phyloP scores from a whole-genome alignment of 2,797 vertebrate species.

The Chiloscyllium punctatum region DNA sequence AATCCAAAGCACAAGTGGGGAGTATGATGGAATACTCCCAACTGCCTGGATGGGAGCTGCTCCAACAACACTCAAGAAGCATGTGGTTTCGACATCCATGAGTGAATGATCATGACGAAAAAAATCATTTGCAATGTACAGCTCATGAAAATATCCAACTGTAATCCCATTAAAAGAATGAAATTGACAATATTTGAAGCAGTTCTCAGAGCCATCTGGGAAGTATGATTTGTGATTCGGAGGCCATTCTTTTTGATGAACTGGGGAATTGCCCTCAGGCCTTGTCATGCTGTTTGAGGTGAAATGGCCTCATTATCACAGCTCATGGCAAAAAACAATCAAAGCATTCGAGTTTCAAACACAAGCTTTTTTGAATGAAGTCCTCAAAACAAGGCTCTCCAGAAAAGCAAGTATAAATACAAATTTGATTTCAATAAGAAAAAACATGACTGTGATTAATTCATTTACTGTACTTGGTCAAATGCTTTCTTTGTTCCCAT shows the following conservation, averaged over 20 bases:
- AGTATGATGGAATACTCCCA: no score
- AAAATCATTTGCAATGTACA: neutral
- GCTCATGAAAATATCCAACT: neutral
- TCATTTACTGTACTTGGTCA: constrained; percentile 13
- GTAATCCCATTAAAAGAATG: neutral
- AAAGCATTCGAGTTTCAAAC: constrained; percentile 30
- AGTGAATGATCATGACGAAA: no score
- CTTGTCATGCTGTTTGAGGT: constrained; percentile 14
- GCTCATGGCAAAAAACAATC: neutral
- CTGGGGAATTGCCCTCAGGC: neutral
- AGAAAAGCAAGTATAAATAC: constrained; percentile 18
- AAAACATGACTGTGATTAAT: constrained; percentile 33
- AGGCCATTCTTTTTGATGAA: neutral
- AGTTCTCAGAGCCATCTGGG: neutral
- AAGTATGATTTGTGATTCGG: neutral
- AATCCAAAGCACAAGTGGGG: no score
- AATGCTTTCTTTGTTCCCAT: constrained; percentile 1
- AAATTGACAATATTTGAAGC: neutral
- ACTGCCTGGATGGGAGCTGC: no score
- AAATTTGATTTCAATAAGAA: constrained; percentile 22
- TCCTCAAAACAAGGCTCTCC: constrained; percentile 6
- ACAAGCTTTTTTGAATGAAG: constrained; percentile 23
- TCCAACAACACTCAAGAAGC: no score
- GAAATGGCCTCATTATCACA: neutral
- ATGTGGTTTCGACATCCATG: no score